Conservation (phyloP, 2,113 vertebrate genomes). For the human region DNA sequence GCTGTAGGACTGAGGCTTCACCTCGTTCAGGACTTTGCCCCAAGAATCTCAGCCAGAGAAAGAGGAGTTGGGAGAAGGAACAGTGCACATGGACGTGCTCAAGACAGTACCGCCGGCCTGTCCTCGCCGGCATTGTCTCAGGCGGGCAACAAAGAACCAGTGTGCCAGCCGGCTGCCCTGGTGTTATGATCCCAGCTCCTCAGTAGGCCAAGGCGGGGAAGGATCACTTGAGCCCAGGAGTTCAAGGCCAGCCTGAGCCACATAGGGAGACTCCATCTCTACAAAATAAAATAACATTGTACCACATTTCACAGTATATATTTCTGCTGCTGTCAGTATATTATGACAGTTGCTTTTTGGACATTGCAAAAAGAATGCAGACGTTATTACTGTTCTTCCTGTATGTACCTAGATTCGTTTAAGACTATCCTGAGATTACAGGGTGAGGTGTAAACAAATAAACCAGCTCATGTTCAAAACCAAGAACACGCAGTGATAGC, state of each 20-base stretch:
- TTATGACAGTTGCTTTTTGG: not conserved
- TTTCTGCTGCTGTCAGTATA: not conserved
- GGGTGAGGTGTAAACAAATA: not conserved
- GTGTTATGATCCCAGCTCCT: not conserved
- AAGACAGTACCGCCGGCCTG: not conserved
- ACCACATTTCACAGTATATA: not conserved
- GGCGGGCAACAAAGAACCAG: not conserved
- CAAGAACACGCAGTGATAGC: not conserved
- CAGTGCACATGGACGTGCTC: not conserved
- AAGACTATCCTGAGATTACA: not conserved
- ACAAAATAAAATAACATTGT: not conserved
- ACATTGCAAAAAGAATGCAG: not conserved
- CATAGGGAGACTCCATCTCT: not conserved
- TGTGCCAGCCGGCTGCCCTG: not conserved
- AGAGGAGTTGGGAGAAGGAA: not conserved
- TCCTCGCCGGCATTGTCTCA: fast-evolving
- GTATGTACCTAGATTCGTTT: not conserved
- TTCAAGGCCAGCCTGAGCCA: not conserved
- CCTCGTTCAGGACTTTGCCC: constrained; percentile 23
- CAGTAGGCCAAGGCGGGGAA: not conserved
- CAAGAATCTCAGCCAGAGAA: not conserved
- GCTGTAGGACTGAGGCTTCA: constrained; percentile 12
- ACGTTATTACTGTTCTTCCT: not conserved
- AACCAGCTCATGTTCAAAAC: not conserved
- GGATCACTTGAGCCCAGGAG: not conserved